A percentile compares a stretch with the other conserved stretches of the same genome.
Conservation (phyloP, 2,797 vertebrate species). For the Diplodus puntazzo region DNA sequence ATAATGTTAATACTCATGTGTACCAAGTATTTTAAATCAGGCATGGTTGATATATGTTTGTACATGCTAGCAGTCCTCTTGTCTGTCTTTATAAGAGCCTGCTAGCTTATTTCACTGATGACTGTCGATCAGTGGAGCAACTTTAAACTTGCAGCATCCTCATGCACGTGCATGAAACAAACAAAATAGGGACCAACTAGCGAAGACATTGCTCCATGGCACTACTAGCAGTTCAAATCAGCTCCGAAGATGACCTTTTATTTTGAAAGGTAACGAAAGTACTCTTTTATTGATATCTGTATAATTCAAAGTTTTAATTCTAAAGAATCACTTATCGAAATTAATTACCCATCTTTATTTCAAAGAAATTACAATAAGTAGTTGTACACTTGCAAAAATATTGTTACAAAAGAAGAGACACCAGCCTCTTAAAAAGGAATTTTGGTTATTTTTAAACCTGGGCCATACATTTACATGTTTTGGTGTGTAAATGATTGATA, state of each 20-base stretch:
- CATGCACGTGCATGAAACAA: no score
- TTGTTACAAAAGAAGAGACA: background rate
- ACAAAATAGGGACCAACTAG: no score
- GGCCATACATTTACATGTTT: no score
- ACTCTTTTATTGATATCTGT: background rate
- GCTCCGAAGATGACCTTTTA: no score
- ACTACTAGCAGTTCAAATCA: background rate
- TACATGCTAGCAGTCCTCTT: background rate
- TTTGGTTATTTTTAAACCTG: no score
- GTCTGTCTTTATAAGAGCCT: background rate
- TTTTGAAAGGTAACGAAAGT: background rate
- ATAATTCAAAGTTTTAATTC: background rate
- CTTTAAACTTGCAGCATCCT: background rate
- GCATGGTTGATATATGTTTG: background rate
- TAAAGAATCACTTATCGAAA: no score
- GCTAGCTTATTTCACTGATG: background rate
- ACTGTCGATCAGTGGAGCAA: background rate
- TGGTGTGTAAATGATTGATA: no score
- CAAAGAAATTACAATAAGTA: background rate
- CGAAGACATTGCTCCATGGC: no score
- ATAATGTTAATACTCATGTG: background rate
- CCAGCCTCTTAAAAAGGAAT: no score
- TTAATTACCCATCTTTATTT: no score
- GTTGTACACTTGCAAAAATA: background rate
- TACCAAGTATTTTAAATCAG: background rate